Evolutionary conservation across 1,140 invertebrate species (phyloP).

Genomic region (Polypedilum vanderplanki): DNA sequence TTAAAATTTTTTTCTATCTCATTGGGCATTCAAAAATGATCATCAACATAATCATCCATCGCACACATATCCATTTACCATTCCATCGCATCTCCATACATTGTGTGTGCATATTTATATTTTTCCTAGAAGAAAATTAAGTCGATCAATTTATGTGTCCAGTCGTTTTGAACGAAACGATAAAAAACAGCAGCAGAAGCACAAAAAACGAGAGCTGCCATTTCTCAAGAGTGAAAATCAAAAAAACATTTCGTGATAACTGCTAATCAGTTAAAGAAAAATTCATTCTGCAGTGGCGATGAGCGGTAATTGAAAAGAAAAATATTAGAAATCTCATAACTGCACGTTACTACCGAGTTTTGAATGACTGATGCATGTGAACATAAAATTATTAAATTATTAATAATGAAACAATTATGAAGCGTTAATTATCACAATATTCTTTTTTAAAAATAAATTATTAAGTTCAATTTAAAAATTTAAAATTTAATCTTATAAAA

Average conservation of each 20-base stretch:
- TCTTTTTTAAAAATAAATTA: background rate
- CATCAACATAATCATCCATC: too few species aligned
- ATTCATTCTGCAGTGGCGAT: background rate
- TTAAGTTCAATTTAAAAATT: too few species aligned
- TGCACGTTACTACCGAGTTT: background rate
- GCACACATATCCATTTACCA: too few species aligned
- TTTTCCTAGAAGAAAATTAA: slow-evolving; percentile 14
- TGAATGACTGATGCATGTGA: slow-evolving; percentile 9
- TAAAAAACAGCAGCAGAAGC: background rate
- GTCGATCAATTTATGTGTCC: background rate
- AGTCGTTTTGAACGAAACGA: background rate
- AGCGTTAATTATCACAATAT: slow-evolving; percentile 26
- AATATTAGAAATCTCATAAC: background rate
- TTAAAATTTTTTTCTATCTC: too few species aligned
- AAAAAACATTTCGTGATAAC: slow-evolving; percentile 27
- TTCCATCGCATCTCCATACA: too few species aligned
- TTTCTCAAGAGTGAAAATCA: background rate
- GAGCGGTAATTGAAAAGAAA: background rate
- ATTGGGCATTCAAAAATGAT: too few species aligned
- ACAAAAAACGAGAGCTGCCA: background rate
- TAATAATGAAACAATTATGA: slow-evolving; percentile 5
- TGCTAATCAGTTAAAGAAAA: background rate
- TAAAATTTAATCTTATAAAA: too few species aligned
- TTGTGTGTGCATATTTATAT: background rate
- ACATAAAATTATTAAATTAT: background rate